phyloP scores from a whole-genome alignment of 1,140 invertebrate genomes.

The Polyergus mexicanus region DNA sequence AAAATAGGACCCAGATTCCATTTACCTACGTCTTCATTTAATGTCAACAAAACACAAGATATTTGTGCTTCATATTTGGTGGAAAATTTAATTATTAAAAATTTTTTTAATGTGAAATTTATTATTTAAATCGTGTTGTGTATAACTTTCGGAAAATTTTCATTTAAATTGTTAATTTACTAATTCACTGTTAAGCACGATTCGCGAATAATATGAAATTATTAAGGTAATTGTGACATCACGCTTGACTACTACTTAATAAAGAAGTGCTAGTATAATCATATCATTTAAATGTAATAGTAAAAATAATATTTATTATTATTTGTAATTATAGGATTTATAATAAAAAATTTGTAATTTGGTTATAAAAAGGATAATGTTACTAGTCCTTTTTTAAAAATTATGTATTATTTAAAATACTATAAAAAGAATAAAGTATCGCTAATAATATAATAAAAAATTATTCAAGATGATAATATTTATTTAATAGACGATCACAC shows the following conservation, averaged over 20 bases:
- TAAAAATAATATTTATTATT: slow-evolving; percentile 1
- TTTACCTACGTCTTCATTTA: not conserved
- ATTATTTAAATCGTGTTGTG: not conserved
- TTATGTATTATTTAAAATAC: not conserved
- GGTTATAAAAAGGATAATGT: slow-evolving; percentile 1
- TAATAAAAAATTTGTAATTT: not conserved
- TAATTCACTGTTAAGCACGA: not conserved
- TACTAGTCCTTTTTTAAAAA: not conserved
- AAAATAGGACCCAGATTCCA: not conserved
- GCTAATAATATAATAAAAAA: slow-evolving; percentile 28
- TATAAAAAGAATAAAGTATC: not conserved
- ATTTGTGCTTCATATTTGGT: not conserved
- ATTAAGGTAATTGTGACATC: not conserved
- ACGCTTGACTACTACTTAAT: not conserved
- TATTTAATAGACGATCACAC: not conserved
- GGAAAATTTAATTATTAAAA: not conserved
- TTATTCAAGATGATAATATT: not conserved
- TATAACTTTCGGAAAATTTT: not conserved
- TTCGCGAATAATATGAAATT: not conserved
- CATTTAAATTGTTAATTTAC: slow-evolving; percentile 2
- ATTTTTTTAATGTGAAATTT: not conserved
- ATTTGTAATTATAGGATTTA: not conserved
- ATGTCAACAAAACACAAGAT: not conserved
- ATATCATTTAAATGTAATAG: not conserved
- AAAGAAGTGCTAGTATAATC: not conserved